phyloP scores from a whole-genome alignment of 2,113 vertebrate genomes.

The Cephalopterus ornatus region DNA sequence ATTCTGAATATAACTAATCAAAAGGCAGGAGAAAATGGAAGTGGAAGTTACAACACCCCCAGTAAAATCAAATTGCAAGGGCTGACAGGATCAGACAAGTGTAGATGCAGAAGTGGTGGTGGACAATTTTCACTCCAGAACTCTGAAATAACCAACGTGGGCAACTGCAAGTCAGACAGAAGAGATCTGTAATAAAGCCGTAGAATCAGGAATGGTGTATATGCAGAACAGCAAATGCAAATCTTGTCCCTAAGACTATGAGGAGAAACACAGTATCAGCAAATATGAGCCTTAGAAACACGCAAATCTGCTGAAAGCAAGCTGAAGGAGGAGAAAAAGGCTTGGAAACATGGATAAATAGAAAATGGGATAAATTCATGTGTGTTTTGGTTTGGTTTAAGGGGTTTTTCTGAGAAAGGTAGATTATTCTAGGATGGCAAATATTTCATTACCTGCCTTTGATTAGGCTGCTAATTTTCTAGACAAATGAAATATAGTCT shows the following conservation, averaged over 20 bases:
- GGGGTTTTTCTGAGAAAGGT: neutral
- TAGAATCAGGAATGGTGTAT: neutral
- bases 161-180: neutral
- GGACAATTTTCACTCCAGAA: neutral
- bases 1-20: neutral
- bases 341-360: neutral
- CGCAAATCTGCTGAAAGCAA: neutral
- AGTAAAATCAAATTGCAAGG: neutral
- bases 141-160: neutral
- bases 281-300: neutral
- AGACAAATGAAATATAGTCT: neutral
- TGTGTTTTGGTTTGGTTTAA: neutral
- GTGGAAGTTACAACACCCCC: neutral
- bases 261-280: neutral
- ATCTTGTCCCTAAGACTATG: neutral
- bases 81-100: neutral
- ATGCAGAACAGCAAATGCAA: neutral
- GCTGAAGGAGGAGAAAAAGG: neutral
- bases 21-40: neutral
- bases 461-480: slow-evolving; percentile 28
- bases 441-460: slow-evolving; percentile 18
- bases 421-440: neutral
- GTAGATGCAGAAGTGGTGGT: accelerated
- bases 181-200: neutral
- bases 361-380: neutral